phyloP scores from a whole-genome alignment of 2,113 vertebrate species.

The Rhinopithecus roxellana region DNA sequence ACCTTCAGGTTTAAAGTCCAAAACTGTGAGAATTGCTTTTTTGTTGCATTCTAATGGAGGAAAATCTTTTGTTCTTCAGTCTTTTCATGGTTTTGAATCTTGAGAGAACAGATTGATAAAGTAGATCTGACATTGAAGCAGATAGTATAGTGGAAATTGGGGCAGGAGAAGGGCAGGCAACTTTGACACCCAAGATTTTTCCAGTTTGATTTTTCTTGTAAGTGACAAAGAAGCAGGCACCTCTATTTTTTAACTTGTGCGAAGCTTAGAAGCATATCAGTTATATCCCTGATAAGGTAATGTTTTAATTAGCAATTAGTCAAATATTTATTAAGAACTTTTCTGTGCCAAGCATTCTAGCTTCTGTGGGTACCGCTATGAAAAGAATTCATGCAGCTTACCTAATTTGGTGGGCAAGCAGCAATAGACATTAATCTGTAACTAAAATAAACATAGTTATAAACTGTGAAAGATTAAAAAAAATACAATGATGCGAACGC shows the following conservation, averaged over 20 bases:
- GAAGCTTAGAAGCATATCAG: slow-evolving; percentile 9
- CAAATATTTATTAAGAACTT: slow-evolving; percentile 36
- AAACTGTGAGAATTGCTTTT: slow-evolving; percentile 8
- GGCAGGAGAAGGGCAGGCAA: not conserved
- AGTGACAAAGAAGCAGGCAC: not conserved
- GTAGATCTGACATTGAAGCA: slow-evolving; percentile 20
- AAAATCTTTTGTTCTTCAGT: slow-evolving; percentile 3
- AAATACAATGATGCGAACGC: not conserved
- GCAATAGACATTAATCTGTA: not conserved
- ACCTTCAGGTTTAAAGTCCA: not conserved
- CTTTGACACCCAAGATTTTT: not conserved
- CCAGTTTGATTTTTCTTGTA: not conserved
- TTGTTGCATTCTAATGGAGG: not conserved
- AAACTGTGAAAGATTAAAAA: not conserved
- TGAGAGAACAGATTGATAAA: slow-evolving; percentile 3
- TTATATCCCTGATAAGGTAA: not conserved
- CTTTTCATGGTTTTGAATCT: slow-evolving; percentile 31
- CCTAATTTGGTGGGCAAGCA: not conserved
- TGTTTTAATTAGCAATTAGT: not conserved
- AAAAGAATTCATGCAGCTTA: not conserved
- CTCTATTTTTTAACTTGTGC: not conserved
- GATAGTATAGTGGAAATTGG: not conserved
- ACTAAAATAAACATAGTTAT: not conserved
- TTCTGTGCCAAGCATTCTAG: not conserved
- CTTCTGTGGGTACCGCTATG: not conserved